Evolutionary conservation across 1,140 invertebrate genomes (phyloP), one percentile per base, ranked within the genome.

Genomic region (Hypothenemus hampei): DNA sequence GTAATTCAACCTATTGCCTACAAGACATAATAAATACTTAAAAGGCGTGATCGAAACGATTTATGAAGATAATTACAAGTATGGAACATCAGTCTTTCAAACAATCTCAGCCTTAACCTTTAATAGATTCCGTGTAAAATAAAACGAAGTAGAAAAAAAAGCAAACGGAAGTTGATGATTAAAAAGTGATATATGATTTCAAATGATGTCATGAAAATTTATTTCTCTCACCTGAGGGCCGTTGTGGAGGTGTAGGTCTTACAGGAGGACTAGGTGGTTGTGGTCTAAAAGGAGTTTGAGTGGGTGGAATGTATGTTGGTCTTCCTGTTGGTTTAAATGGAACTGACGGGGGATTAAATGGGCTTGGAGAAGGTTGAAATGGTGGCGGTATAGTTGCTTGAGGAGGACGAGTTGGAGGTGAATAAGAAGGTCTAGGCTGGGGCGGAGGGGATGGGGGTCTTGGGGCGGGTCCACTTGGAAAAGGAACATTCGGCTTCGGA

Each of bases 401-500:
- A 29, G 49, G 55, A 49, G 49, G 58, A 40, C 56, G 43, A 15
- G 39, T 41, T 5, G 46, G 24, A 31, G 66, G 61, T 33, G 41
- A 39, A 44, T 49, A 55, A 19, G 46, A 50, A 4, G 60, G 52
- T n/a, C 57, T 24, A 13, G 63, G 48, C 33, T 29, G 37, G 18
- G 58, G 50, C 55, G 23, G 63, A 64, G 22, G 65, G 60, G 10
- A 52, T 29, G 61, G 54, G 40, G 16, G 45, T 16, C 44, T 18
- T 18, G 60, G 49, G 20, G 58, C 51, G 33, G 66, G 73, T 58
- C 53, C 66, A 13, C 66, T 62, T 16, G 75, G 70, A 64, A 84
- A 83, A 2, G 80, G 77, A 59, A 79, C 73, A 4, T 63, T 45
- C 0, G 83, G 83, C 26, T 73, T 74, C 3, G 76, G 72, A 65